Evolutionary conservation across 2,888 invertebrate genomes (phyloP).

Genomic region (Mesoligia furuncula): DNA sequence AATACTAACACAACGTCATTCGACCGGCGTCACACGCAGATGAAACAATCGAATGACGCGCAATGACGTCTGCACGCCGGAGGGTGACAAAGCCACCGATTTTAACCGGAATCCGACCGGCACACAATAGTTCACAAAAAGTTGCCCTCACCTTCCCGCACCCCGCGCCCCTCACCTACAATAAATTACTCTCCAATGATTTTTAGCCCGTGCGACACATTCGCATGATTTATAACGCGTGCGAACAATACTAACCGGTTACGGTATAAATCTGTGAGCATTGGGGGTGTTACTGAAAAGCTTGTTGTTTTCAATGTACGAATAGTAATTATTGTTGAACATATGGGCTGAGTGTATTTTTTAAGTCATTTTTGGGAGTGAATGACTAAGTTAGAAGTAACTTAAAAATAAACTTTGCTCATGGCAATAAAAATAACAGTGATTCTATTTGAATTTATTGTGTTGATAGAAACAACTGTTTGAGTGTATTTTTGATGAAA

Average conservation of each 20-base stretch:
- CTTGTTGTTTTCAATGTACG: slow-evolving; percentile 78
- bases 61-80: slow-evolving; percentile 61
- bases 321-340: slow-evolving; percentile 78
- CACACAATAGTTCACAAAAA: slow-evolving; percentile 81
- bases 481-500: neutral
- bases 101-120: slow-evolving; percentile 71
- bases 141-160: slow-evolving; percentile 79
- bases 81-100: slow-evolving; percentile 72
- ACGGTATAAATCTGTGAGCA: slow-evolving; percentile 81
- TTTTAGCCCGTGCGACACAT: slow-evolving; percentile 87
- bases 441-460: neutral
- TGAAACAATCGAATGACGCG: slow-evolving; percentile 64
- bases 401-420: neutral
- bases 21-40: slow-evolving; percentile 39
- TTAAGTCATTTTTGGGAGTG: slow-evolving; percentile 54
- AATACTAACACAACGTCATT: slow-evolving; percentile 37
- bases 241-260: slow-evolving; percentile 85
- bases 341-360: slow-evolving; percentile 72
- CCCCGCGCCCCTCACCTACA: slow-evolving; percentile 72
- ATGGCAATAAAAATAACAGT: neutral
- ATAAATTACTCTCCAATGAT: slow-evolving; percentile 86
- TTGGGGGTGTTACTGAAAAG: slow-evolving; percentile 78
- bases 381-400: neutral
- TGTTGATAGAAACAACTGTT: neutral
- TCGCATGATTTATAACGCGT: slow-evolving; percentile 85